Evolutionary conservation across 2,797 vertebrate genomes (phyloP).

Genomic region (Anisognathus igniventris): DNA sequence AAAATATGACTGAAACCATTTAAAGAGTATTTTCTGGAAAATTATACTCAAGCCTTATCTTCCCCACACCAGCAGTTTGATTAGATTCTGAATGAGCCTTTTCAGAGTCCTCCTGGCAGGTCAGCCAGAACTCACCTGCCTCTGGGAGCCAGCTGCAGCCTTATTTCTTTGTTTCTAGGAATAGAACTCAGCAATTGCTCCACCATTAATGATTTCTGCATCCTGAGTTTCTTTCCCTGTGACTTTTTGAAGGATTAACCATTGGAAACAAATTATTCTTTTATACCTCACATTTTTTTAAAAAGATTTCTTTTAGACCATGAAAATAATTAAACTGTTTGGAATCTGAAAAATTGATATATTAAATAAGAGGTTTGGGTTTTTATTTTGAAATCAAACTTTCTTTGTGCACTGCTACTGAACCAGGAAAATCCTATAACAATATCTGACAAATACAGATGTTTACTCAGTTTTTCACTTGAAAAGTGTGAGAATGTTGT

Average conservation of each 20-base stretch:
- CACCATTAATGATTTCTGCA: background rate
- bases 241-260: conserved; percentile 2
- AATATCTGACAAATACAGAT: background rate
- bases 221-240: background rate
- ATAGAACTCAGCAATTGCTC: background rate
- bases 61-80: background rate
- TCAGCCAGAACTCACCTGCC: background rate
- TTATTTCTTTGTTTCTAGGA: background rate
- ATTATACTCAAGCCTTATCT: background rate
- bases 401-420: background rate
- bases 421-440: background rate
- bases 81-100: background rate
- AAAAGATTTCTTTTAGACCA: background rate
- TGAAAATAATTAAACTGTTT: conserved; percentile 6
- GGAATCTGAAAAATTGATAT: background rate
- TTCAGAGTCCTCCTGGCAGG: background rate
- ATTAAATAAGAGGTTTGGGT: background rate
- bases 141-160: background rate
- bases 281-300: background rate
- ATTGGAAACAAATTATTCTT: background rate
- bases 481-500: background rate
- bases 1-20: background rate
- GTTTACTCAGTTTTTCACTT: background rate
- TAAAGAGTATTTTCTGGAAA: background rate
- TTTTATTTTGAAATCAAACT: background rate